phyloP scores from a whole-genome alignment of 2,113 vertebrate genomes.

The Lontra canadensis region DNA sequence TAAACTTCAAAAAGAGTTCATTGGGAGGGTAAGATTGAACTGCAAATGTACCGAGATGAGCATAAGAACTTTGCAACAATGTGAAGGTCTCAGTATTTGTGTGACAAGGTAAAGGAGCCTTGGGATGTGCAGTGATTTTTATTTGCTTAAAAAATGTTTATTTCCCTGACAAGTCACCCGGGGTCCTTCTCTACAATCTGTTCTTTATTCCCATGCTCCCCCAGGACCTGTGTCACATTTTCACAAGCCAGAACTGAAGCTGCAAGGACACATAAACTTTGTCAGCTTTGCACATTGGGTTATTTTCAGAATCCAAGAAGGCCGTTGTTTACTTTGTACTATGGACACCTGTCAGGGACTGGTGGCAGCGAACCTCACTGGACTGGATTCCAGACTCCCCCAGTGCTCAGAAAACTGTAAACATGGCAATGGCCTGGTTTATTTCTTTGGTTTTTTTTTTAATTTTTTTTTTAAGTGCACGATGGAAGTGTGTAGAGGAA shows the following conservation, averaged over 20 bases:
- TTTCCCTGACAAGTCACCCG: conserved; percentile 75
- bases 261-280: conserved; percentile 76
- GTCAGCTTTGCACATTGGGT: conserved; percentile 77
- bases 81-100: conserved; percentile 62
- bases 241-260: conserved; percentile 78
- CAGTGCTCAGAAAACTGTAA: conserved; percentile 71
- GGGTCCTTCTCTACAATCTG: conserved; percentile 77
- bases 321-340: conserved; percentile 75
- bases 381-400: conserved; percentile 73
- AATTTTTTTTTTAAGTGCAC: conserved; percentile 61
- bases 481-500: conserved; percentile 75
- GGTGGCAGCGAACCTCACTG: conserved; percentile 73
- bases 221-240: conserved; percentile 76
- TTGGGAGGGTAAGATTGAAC: conserved; percentile 53
- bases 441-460: conserved; percentile 9
- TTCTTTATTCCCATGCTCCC: conserved; percentile 68
- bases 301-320: conserved; percentile 75
- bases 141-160: conserved; percentile 74
- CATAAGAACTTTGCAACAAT: conserved; percentile 66
- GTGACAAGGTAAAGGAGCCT: conserved; percentile 72
- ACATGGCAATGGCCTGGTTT: conserved; percentile 68
- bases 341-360: conserved; percentile 77
- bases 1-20: conserved; percentile 63
- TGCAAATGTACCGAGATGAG: conserved; percentile 64
- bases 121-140: conserved; percentile 71